Percentiles rank a stretch among this genome's conserved stretches.
phyloP scores from a whole-genome alignment of 2,797 vertebrate genomes.

The Salmo trutta region DNA sequence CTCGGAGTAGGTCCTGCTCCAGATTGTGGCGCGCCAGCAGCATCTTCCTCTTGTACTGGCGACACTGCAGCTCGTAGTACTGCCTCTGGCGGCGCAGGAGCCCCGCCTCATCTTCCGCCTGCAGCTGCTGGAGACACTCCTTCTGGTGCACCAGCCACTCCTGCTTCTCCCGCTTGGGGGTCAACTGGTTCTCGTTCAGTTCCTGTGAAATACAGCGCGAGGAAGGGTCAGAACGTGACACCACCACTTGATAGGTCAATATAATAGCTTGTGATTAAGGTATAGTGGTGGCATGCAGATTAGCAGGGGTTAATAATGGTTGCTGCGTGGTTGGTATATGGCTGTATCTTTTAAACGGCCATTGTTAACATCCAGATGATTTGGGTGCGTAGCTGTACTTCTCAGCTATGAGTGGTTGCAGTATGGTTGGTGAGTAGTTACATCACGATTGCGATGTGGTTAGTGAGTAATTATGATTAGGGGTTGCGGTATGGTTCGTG shows the following conservation, averaged over 20 bases:
- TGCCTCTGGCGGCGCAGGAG: constrained; percentile 88
- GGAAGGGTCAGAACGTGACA: background rate
- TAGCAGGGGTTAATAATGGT: background rate
- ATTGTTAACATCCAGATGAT: background rate
- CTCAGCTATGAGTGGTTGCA: background rate
- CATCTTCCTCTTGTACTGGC: constrained; percentile 94
- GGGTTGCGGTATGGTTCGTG: background rate
- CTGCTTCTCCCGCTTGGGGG: constrained; percentile 91
- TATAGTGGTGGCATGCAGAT: background rate
- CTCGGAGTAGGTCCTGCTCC: constrained; percentile 88
- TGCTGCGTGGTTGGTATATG: background rate
- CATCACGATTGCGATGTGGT: background rate
- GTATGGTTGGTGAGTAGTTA: background rate
- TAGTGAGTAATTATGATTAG: background rate
- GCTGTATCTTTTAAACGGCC: background rate
- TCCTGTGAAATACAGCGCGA: constrained; percentile 69
- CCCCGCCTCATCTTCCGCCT: constrained; percentile 89
- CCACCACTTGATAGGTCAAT: background rate
- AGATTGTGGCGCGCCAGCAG: constrained; percentile 87
- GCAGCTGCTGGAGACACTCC: constrained; percentile 89
- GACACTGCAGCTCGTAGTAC: constrained; percentile 90
- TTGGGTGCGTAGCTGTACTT: background rate
- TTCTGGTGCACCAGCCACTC: constrained; percentile 93
- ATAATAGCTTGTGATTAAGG: background rate
- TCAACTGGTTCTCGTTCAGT: constrained; percentile 92